Percentiles rank a stretch among this genome's conserved stretches.
These are phyloP conservation scores for Leptothorax acervorum DNA, from an alignment of 2,888 invertebrate species.

Conservation along the genomic window DNA sequence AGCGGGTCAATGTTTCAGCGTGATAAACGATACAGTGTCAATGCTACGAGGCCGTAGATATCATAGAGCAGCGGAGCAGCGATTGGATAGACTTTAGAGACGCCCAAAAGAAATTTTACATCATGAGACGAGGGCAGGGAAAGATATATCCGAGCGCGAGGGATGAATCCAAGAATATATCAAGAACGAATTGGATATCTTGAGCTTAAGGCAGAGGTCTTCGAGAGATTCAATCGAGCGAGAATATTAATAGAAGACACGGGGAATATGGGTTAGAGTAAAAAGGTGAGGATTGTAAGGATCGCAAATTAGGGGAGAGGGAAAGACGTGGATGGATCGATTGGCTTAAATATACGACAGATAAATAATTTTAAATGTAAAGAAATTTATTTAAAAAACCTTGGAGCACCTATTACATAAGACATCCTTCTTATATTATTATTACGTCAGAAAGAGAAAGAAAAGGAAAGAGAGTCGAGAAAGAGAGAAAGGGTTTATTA, in stretches of 20 bases:
- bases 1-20: constrained; percentile 39
- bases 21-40: constrained; percentile 23
- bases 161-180: constrained; percentile 1
- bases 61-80: neutral
- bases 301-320: neutral
- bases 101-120: neutral
- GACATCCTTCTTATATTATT: neutral
- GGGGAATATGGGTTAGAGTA: constrained; percentile 16
- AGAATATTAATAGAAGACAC: constrained; percentile 29
- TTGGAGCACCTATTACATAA: neutral
- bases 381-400: constrained; percentile 5
- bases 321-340: neutral
- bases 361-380: neutral
- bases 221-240: neutral
- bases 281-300: neutral
- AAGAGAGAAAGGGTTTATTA: neutral
- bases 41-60: neutral
- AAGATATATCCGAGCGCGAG: neutral
- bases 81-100: neutral
- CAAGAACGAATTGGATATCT: neutral
- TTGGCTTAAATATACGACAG: constrained; percentile 7
- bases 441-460: neutral
- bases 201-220: constrained; percentile 3
- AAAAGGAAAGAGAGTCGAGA: neutral
- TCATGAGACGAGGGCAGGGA: neutral